Base-by-base conservation (phyloP, 1,140 invertebrate species). In the Steinernema khuongi region DNA sequence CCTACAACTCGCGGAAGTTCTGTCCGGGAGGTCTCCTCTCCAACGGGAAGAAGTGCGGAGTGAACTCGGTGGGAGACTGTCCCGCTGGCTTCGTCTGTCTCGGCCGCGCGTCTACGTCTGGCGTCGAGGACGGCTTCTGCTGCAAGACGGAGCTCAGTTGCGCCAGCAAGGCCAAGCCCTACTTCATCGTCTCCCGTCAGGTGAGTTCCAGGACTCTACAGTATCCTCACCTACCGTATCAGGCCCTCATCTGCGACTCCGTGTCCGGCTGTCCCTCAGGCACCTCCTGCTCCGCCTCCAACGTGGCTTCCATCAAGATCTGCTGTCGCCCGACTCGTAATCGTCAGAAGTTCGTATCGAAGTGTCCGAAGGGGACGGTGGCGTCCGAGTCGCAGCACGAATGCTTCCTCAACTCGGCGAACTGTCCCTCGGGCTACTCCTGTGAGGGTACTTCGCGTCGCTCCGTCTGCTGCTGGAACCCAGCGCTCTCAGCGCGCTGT, bases 341-440 rank as follows among this genome's bases (percentile, higher is more conserved):
- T 19, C 28, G 30, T 73, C 29, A n/a, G n/a, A n/a, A n/a, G n/a
- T n/a, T n/a, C n/a, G n/a, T n/a, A 77, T 75, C 81, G 33, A 44
- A 72, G 29, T 81, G 80, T 72, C 80, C 80, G 18, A 30, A 33
- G 14, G 77, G 74, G 36, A 71, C 77, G 26, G 80, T 80, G 7
- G 75, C 80, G 26, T 79, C 32, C 50, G 82, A n/a, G 72, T 82
- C 29, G 4, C 50, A 60, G 11, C 78, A 81, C 68, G 78, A 81
- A 29, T 83, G 83, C 72, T 79, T 79, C 74, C 79, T 83, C 69
- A 75, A 83, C 30, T 77, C 80, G 14, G 80, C 83, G 41, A 85
- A 84, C 74, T 84, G 82, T 32, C 82, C 82, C 41, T 73, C 76
- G n/a, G 82, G 82, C 75, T 85, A 84, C 67, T 80, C 73, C 81